Percentiles rank a stretch among this genome's conserved stretches.
These are phyloP conservation scores for Ursus arctos DNA, from an alignment of 2,113 vertebrate genomes.

Conservation along the genomic window DNA sequence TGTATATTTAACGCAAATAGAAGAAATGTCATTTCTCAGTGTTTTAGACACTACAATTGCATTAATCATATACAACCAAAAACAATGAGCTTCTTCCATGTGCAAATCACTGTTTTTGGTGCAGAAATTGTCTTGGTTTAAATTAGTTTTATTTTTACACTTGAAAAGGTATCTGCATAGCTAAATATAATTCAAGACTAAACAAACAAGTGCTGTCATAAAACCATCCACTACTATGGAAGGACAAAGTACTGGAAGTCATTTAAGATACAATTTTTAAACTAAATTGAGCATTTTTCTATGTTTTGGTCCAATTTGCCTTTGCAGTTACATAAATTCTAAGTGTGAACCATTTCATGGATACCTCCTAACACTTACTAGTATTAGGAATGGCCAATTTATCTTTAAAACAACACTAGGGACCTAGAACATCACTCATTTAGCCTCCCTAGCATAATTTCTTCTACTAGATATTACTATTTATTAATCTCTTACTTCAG, in stretches of 20 bases:
- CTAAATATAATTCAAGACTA: not conserved
- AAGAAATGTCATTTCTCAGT: not conserved
- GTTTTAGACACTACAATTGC: not conserved
- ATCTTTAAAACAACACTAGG: not conserved
- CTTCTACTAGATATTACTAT: not conserved
- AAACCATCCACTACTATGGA: not conserved
- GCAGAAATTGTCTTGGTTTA: not conserved
- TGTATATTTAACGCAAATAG: not conserved
- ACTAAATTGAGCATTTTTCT: not conserved
- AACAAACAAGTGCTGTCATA: not conserved
- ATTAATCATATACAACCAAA: not conserved
- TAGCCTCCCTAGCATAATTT: not conserved
- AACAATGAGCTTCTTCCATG: not conserved
- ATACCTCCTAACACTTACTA: not conserved
- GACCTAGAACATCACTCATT: not conserved
- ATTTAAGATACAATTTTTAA: not conserved
- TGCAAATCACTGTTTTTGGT: not conserved
- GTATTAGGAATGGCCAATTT: not conserved
- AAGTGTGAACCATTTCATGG: not conserved
- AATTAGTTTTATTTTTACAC: not conserved
- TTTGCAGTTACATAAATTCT: not conserved
- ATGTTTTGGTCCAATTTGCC: not conserved
- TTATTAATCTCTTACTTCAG: slow-evolving; percentile 36
- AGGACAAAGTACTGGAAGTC: not conserved
- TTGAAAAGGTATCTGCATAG: not conserved